Conservation (phyloP, 2,888 invertebrate genomes). For the Dasysyrphus albostriatus region DNA sequence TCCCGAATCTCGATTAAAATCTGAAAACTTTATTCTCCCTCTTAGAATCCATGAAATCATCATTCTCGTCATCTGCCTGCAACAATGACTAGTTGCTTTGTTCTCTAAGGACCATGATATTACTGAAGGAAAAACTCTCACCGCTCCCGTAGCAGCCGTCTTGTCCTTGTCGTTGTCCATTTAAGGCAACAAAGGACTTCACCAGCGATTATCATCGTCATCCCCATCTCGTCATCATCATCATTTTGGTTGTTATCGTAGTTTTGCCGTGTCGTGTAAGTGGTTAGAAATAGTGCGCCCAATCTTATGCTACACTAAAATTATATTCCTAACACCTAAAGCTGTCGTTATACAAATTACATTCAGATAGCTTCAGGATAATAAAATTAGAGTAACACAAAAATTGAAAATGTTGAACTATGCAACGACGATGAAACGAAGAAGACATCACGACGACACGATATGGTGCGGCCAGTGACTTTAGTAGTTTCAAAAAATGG, state of each 20-base stretch:
- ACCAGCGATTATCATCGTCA: slow-evolving; percentile 19
- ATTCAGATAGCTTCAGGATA: slow-evolving; percentile 61
- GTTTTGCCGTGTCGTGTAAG: slow-evolving; percentile 42
- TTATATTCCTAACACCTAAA: slow-evolving; percentile 73
- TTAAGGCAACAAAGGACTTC: slow-evolving; percentile 31
- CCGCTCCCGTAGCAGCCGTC: background rate
- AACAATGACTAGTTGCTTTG: slow-evolving; percentile 48
- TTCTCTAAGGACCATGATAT: slow-evolving; percentile 40
- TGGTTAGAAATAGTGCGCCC: slow-evolving; percentile 32
- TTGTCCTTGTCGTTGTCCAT: slow-evolving; percentile 20
- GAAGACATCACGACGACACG: slow-evolving; percentile 13
- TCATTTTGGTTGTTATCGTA: slow-evolving; percentile 50
- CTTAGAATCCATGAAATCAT: slow-evolving; percentile 52
- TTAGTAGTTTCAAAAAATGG: slow-evolving; percentile 7
- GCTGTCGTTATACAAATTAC: slow-evolving; percentile 75
- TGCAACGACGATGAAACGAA: slow-evolving; percentile 17
- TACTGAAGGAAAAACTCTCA: slow-evolving; percentile 20
- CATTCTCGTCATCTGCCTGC: slow-evolving; percentile 17
- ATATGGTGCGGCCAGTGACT: background rate
- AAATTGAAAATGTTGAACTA: slow-evolving; percentile 50
- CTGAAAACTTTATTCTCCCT: slow-evolving; percentile 46
- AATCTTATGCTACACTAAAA: slow-evolving; percentile 51
- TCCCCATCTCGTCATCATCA: slow-evolving; percentile 11
- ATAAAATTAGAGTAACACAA: slow-evolving; percentile 69
- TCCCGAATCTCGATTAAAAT: slow-evolving; percentile 54